These are phyloP conservation scores for Lophotis ruficrista DNA, from an alignment of 2,113 vertebrate species.

Conservation along the genomic window DNA sequence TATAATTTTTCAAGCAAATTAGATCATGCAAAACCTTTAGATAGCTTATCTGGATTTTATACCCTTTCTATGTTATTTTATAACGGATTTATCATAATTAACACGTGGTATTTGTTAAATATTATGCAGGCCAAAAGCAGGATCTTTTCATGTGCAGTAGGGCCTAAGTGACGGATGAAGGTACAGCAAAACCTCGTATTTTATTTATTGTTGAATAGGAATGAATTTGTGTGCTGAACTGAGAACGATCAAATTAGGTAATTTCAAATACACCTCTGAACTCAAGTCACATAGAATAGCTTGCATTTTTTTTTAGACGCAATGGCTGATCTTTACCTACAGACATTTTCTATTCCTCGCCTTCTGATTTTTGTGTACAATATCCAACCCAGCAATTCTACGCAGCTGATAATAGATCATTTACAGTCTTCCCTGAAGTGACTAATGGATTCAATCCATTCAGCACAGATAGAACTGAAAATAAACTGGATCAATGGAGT, in stretches of 20 bases:
- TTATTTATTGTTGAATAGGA: conserved; percentile 12
- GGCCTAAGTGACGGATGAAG: neutral
- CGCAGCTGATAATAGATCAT: neutral
- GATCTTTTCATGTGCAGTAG: neutral
- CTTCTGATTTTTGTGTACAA: neutral
- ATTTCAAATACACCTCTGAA: neutral
- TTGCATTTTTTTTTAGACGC: neutral
- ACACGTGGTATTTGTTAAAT: neutral
- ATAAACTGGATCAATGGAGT: neutral
- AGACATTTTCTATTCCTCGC: neutral
- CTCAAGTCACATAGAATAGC: neutral
- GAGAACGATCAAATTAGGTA: neutral
- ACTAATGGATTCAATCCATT: neutral
- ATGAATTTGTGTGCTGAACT: conserved; percentile 11
- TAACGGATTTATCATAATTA: neutral
- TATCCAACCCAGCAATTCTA: neutral
- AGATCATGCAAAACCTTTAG: neutral
- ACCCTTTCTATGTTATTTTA: neutral
- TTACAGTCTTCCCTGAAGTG: neutral
- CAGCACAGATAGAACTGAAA: neutral
- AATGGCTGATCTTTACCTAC: neutral
- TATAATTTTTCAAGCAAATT: neutral
- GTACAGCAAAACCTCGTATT: neutral
- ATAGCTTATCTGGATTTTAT: neutral
- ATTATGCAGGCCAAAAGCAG: neutral